phyloP scores from a whole-genome alignment of 2,888 invertebrate genomes.

The Synergus gifuensis region DNA sequence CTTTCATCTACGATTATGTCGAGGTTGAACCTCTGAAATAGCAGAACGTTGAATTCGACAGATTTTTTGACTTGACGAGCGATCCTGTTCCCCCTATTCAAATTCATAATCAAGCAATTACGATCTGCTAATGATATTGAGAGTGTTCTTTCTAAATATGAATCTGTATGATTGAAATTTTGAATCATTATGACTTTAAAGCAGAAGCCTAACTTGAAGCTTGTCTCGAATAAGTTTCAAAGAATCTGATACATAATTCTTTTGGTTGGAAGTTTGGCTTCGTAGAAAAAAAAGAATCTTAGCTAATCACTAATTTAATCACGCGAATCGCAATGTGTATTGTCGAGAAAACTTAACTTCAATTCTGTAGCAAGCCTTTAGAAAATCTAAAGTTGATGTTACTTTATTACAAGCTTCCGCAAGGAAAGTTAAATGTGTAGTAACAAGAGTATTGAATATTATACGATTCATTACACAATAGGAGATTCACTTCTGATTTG shows the following conservation, averaged over 20 bases:
- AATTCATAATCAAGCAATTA: background rate
- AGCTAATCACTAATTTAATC: background rate
- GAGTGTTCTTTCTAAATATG: background rate
- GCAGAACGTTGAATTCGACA: background rate
- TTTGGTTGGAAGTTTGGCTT: background rate
- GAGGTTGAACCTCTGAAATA: conserved; percentile 75
- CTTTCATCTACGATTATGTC: conserved; percentile 75
- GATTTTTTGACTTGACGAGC: conserved; percentile 9
- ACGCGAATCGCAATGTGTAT: background rate
- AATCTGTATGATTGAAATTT: background rate
- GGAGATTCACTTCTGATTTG: background rate
- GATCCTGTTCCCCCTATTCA: background rate
- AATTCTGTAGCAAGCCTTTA: conserved; percentile 5
- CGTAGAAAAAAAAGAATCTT: background rate
- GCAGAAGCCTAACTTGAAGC: background rate
- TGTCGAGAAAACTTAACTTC: background rate
- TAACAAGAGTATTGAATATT: conserved; percentile 1
- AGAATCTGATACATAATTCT: background rate
- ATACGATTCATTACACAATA: conserved; percentile 26
- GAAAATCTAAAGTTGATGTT: background rate
- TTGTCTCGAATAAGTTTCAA: background rate
- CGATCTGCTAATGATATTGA: background rate
- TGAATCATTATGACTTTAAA: background rate
- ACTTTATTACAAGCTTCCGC: background rate
- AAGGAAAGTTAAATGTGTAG: background rate